Base-by-base conservation (phyloP, 1,140 invertebrate genomes). In the Neodiprion fabricii region DNA sequence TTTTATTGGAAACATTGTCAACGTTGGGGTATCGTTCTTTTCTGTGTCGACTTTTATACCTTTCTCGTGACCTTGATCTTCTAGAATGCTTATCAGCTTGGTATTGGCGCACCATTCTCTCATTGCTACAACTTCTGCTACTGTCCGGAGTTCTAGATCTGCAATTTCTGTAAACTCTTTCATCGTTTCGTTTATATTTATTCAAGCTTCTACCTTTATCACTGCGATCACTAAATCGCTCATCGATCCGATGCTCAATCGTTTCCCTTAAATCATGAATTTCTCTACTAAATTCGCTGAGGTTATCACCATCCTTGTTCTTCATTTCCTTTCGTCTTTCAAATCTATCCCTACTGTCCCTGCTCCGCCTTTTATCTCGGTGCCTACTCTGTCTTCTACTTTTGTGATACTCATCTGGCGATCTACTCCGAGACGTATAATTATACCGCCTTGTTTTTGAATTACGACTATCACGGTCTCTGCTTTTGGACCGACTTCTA, bases 341-440 rank as follows among this genome's bases (percentile, higher is more conserved):
- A 47, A 48, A 72, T 23, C 74, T 71, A 8, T 67, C 70, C 14
- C 23, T 68, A 9, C 53, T 61, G 40, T n/a, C 67, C 17, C 76
- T 61, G 48, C 47, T 72, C 7, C 7, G 40, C 23, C 21, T 72
- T 12, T 66, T 50, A n/a, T 76, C 67, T 50, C 65, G 47, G 28
- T 71, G 12, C 53, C 21, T 73, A 53, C 48, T 53, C 21, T 70
- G 40, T 21, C 14, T 70, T 23, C 72, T 75, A 66, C 75, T 66
- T 40, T 53, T 48, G 21, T 79, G 70, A 28, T 70, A 74, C n/a
- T 21, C 48, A 47, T 77, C 66, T 23, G 50, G 74, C 8, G 76
- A 73, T 8, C 53, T 72, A n/a, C 71, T 78, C 12, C 72, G 75
- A 21, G 73, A 75, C 23, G 48, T 66, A 50, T 73, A 67, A 17